Percentiles rank a stretch among this genome's conserved stretches.
These are phyloP conservation scores for Eudyptes chrysolophus DNA, from an alignment of 2,113 vertebrate species.

Conservation along the genomic window DNA sequence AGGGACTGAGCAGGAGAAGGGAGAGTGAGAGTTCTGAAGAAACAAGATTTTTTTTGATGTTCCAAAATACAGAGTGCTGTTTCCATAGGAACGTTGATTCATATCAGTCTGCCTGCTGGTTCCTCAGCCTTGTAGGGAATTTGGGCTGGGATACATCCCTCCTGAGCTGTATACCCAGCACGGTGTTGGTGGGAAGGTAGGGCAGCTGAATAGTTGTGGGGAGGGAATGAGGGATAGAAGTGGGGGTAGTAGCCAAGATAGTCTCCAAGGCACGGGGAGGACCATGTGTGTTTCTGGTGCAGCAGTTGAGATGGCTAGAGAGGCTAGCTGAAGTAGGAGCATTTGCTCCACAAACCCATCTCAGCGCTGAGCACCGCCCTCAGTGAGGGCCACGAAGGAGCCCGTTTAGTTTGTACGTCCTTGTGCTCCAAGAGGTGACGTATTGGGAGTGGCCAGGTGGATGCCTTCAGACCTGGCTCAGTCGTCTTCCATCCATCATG, in stretches of 20 bases:
- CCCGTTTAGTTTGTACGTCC: accelerated
- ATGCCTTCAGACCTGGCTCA: not conserved
- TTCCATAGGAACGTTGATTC: not conserved
- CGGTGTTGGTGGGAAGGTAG: accelerated
- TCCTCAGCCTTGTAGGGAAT: not conserved
- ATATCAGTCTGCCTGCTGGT: not conserved
- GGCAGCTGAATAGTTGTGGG: not conserved
- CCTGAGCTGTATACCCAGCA: accelerated
- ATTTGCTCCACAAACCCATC: not conserved
- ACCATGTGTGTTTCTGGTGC: accelerated
- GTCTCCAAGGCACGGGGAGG: accelerated
- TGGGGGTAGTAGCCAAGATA: accelerated
- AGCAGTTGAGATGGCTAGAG: not conserved
- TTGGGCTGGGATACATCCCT: not conserved
- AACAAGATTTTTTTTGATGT: not conserved
- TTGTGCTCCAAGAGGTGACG: accelerated
- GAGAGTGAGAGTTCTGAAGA: not conserved
- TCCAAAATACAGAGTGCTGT: not conserved
- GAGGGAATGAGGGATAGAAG: not conserved
- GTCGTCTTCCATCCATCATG: accelerated
- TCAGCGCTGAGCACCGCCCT: not conserved
- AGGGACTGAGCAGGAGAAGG: not conserved
- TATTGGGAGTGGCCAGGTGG: accelerated
- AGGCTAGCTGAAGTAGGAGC: not conserved
- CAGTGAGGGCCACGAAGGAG: accelerated